Evolutionary conservation across 2,113 vertebrate genomes (phyloP).

Genomic region (Malurus melanocephalus): DNA sequence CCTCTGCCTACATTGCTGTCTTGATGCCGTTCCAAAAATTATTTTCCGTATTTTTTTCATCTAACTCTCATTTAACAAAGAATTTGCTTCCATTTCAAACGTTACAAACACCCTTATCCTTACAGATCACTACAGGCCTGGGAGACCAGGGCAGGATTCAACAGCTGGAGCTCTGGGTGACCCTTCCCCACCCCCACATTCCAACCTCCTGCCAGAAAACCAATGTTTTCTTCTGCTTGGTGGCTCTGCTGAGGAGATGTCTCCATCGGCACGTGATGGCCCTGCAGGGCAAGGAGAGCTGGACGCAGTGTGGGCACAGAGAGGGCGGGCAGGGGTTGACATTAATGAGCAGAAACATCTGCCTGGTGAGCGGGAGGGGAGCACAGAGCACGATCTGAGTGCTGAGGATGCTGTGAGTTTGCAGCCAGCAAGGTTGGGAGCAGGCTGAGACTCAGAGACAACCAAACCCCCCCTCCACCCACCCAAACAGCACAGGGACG

Average conservation of each 20-base stretch:
- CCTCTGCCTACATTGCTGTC: neutral
- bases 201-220: neutral
- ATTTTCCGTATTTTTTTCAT: neutral
- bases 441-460: rapidly evolving
- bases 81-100: neutral
- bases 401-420: rapidly evolving
- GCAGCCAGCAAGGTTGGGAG: rapidly evolving
- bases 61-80: neutral
- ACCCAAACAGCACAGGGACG: rapidly evolving
- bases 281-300: neutral
- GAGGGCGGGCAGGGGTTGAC: neutral
- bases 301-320: neutral
- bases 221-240: neutral
- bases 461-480: neutral
- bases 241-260: neutral
- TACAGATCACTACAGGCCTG: neutral
- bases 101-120: neutral
- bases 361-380: neutral
- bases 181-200: neutral
- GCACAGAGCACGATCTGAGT: neutral
- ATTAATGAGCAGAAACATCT: neutral
- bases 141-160: neutral
- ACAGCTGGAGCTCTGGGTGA: neutral
- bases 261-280: rapidly evolving
- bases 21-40: neutral